A percentile compares a stretch with the other conserved stretches of the same genome.
Conservation (phyloP, 1,140 invertebrate genomes). For the Antheraea pernyi region DNA sequence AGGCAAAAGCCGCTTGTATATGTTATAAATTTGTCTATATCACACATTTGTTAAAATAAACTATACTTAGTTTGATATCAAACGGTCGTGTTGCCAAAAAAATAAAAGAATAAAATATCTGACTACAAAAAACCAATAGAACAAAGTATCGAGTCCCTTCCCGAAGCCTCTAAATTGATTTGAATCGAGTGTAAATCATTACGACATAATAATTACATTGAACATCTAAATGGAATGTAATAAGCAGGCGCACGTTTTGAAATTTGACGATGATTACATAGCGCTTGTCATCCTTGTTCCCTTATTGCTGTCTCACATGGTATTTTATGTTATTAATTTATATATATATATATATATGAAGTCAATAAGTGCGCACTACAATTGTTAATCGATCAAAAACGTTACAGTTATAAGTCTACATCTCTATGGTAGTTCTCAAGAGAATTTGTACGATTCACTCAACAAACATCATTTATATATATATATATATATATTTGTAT, state of each 20-base stretch:
- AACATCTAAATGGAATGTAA: background rate
- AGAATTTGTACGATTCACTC: conserved; percentile 18
- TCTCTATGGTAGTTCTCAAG: background rate
- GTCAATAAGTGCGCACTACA: too few relatives aligned
- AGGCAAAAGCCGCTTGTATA: too few relatives aligned
- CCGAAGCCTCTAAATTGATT: background rate
- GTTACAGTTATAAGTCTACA: background rate
- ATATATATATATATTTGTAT: too few relatives aligned
- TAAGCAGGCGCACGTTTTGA: background rate
- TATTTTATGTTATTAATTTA: too few relatives aligned
- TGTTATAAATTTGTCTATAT: too few relatives aligned
- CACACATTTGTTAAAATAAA: too few relatives aligned
- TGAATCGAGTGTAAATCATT: background rate
- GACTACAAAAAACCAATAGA: background rate
- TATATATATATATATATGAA: too few relatives aligned
- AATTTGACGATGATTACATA: background rate
- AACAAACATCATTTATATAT: conserved; percentile 27
- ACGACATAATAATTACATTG: background rate
- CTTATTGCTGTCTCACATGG: too few relatives aligned
- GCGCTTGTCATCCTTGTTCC: too few relatives aligned
- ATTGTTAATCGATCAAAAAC: background rate
- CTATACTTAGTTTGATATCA: too few relatives aligned
- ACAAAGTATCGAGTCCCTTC: background rate
- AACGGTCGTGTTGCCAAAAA: too few relatives aligned
- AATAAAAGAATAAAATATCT: background rate